These are phyloP conservation scores for Pseudococcus viburni DNA, from an alignment of 2,888 invertebrate species.

Conservation along the genomic window DNA sequence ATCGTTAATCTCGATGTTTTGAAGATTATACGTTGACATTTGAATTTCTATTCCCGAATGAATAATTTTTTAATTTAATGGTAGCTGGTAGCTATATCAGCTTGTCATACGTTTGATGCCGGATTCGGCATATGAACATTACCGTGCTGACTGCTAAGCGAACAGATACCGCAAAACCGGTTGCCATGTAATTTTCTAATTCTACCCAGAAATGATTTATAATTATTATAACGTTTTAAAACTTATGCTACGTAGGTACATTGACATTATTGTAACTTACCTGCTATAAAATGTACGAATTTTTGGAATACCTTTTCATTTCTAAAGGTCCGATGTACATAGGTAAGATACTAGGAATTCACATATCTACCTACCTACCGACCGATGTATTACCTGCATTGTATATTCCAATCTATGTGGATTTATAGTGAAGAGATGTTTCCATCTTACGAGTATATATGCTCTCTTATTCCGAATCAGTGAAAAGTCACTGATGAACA, in stretches of 20 bases:
- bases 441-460: background rate
- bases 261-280: slow-evolving; percentile 1
- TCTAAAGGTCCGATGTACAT: background rate
- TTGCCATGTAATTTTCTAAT: slow-evolving; percentile 15
- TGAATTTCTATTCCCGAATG: slow-evolving; percentile 9
- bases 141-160: background rate
- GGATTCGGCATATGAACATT: slow-evolving; percentile 8
- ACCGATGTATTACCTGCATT: background rate
- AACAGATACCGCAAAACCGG: slow-evolving; percentile 11
- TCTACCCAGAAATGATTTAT: slow-evolving; percentile 22
- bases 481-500: too few species aligned
- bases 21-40: background rate
- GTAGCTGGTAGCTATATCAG: background rate
- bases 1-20: slow-evolving; percentile 24
- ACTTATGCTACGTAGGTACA: background rate
- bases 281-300: background rate
- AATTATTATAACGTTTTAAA: slow-evolving; percentile 13
- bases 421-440: background rate
- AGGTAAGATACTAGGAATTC: too few species aligned
- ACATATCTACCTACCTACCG: background rate
- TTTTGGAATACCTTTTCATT: slow-evolving; percentile 15
- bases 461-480: too few species aligned
- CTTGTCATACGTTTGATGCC: background rate
- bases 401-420: background rate
- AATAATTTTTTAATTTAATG: slow-evolving; percentile 12